Evolutionary conservation across 2,888 invertebrate species (phyloP).

Genomic region (Orgyia antiqua): DNA sequence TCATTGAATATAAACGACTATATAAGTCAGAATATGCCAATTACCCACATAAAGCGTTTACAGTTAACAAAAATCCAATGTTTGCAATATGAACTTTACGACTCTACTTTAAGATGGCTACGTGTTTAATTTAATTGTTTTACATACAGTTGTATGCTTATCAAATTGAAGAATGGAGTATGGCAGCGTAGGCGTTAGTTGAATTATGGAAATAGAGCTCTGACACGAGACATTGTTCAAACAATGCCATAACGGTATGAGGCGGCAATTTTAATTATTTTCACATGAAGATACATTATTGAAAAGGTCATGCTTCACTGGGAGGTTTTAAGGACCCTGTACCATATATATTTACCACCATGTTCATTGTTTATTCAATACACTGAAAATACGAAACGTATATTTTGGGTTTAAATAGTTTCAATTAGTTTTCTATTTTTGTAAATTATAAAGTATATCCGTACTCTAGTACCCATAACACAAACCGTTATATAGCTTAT

Average conservation of each 20-base stretch:
- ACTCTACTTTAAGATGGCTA: slow-evolving; percentile 30
- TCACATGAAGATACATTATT: slow-evolving; percentile 38
- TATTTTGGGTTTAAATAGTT: no score
- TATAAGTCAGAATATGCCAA: slow-evolving; percentile 35
- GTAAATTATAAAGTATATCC: no score
- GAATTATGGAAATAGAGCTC: slow-evolving; percentile 70
- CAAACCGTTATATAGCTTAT: no score
- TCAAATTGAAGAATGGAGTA: slow-evolving; percentile 52
- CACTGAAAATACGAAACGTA: no score
- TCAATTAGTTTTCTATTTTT: no score
- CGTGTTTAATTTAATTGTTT: slow-evolving; percentile 26
- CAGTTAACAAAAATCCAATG: slow-evolving; percentile 25
- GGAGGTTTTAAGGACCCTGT: slow-evolving; percentile 18
- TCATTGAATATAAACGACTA: slow-evolving; percentile 10
- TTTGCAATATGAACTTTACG: slow-evolving; percentile 42
- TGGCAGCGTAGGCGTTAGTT: slow-evolving; percentile 46
- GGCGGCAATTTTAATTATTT: slow-evolving; percentile 51
- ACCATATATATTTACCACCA: no score
- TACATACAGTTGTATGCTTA: slow-evolving; percentile 26
- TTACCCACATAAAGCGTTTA: slow-evolving; percentile 33
- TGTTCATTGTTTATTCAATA: no score
- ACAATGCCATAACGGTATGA: slow-evolving; percentile 67
- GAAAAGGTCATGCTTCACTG: slow-evolving; percentile 33
- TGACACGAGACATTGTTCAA: slow-evolving; percentile 44
- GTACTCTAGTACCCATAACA: no score